These are phyloP conservation scores for Lampris megalopsis DNA, from an alignment of 2,113 vertebrate genomes.

Conservation along the genomic window DNA sequence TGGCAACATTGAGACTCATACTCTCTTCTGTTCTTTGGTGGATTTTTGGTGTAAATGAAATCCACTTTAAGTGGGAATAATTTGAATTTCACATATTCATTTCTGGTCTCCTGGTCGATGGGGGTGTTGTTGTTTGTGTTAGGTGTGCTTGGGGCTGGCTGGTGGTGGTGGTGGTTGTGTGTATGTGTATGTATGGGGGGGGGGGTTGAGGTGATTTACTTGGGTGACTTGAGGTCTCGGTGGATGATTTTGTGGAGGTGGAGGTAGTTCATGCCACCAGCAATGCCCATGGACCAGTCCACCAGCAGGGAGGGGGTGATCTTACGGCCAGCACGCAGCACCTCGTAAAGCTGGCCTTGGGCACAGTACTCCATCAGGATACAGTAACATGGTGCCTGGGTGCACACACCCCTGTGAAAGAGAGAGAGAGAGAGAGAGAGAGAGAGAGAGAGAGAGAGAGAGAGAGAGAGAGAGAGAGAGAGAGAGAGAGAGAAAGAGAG, in stretches of 20 bases:
- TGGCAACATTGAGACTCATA: not conserved
- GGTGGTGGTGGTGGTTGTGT: too few species aligned
- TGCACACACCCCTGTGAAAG: slow-evolving; percentile 91
- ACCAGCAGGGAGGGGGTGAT: slow-evolving; percentile 95
- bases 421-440: not conserved
- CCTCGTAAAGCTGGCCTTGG: slow-evolving; percentile 98
- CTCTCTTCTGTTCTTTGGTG: too few species aligned
- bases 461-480: too few species aligned
- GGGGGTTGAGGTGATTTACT: slow-evolving; percentile 77
- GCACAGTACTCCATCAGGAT: slow-evolving; percentile 99
- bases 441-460: too few species aligned
- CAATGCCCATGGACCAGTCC: slow-evolving; percentile 99
- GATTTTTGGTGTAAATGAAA: not conserved
- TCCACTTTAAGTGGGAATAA: not conserved
- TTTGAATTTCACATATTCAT: not conserved
- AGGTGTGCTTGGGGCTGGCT: not conserved
- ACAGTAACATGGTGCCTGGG: slow-evolving; percentile 98
- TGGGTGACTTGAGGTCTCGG: slow-evolving; percentile 97
- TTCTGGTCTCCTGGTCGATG: not conserved
- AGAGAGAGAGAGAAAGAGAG: too few species aligned
- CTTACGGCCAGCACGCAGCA: slow-evolving; percentile 93
- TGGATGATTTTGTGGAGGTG: slow-evolving; percentile 99
- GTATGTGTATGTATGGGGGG: too few species aligned
- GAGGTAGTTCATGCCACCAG: slow-evolving; percentile 98
- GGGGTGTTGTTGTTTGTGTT: not conserved